Base-by-base conservation (phyloP, 2,113 vertebrate genomes). In the Oreochromis tanganicae region DNA sequence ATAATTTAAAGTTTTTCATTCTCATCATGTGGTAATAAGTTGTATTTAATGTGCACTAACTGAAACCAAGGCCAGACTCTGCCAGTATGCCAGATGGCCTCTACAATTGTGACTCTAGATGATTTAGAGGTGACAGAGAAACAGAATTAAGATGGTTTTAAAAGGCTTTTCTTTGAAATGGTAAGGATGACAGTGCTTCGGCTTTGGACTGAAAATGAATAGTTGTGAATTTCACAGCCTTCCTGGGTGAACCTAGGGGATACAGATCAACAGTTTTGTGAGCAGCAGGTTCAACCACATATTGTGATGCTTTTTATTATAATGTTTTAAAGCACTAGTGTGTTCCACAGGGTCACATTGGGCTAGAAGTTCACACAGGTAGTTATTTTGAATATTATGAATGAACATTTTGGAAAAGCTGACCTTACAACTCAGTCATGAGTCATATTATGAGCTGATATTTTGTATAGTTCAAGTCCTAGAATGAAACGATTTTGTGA, bases 231-330 rank as follows among this genome's bases (percentile, higher is more conserved):
- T 92, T 91, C 91, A 85, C 81, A 89, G 41, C 87, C 71, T 75
- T 91, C 89, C 80, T 83, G 61, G 85, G 88, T 87, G 92, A 94
- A 94, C 87, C 88, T 85, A 9, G 9, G 50, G 57, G 89, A 88
- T 84, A 86, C 78, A 93, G 92, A 94, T 89, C 89, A 93, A 84
- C 84, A 73, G 52, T 87, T 88, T 83, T 92, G 82, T 88, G 91
- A 95, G 88, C 87, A 91, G 87, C 88, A 82, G 89, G 81, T 24
- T 91, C 43, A 85, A 48, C 57, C 86, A 80, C 57, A 88, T 50
- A 75, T 82, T 88, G 89, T 85, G 73, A 57, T 29, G 78, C 63
- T 86, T 81, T 84, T 41, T 82, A 75, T 27, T 27, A 82, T 46
- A 83, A 88, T 86, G 52, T 83, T 91, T 87, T 79, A 86, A 89